These are phyloP conservation scores for Hippocampus mohnikei DNA, from an alignment of 2,113 vertebrate species.

Conservation along the genomic window DNA sequence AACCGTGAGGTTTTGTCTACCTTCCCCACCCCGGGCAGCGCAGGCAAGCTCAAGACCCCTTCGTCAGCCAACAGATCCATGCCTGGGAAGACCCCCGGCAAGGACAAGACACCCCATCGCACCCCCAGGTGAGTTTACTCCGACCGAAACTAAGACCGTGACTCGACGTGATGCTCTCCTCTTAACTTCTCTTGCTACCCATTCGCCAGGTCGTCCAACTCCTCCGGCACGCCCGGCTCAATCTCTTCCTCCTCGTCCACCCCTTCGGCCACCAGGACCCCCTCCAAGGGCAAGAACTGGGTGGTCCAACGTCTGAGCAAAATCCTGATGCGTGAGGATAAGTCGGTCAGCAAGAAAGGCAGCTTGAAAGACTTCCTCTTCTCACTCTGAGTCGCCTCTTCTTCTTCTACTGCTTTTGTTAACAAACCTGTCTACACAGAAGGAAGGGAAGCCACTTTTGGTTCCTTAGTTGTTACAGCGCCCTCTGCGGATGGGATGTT, in stretches of 20 bases:
- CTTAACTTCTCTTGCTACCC: neutral
- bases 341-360: slow-evolving; percentile 71
- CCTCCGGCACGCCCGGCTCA: slow-evolving; percentile 61
- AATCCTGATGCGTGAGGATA: slow-evolving; percentile 80
- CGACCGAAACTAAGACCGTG: no score
- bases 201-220: slow-evolving; percentile 45
- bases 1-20: slow-evolving; percentile 73
- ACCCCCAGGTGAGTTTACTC: slow-evolving; percentile 49
- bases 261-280: slow-evolving; percentile 63
- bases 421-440: slow-evolving; percentile 25
- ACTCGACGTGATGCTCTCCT: neutral
- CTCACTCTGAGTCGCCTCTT: slow-evolving; percentile 72
- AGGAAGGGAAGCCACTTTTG: slow-evolving; percentile 14
- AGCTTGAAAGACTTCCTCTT: slow-evolving; percentile 86
- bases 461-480: slow-evolving; percentile 34
- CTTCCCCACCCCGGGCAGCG: slow-evolving; percentile 53
- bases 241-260: slow-evolving; percentile 64
- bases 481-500: slow-evolving; percentile 33
- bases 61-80: slow-evolving; percentile 50
- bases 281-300: slow-evolving; percentile 72
- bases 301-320: slow-evolving; percentile 83
- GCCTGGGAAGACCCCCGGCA: slow-evolving; percentile 43
- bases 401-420: slow-evolving; percentile 9
- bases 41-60: slow-evolving; percentile 56
- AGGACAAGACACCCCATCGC: slow-evolving; percentile 47